These are phyloP conservation scores for Synodontis membranacea DNA, from an alignment of 2,113 vertebrate genomes.

Conservation along the genomic window DNA sequence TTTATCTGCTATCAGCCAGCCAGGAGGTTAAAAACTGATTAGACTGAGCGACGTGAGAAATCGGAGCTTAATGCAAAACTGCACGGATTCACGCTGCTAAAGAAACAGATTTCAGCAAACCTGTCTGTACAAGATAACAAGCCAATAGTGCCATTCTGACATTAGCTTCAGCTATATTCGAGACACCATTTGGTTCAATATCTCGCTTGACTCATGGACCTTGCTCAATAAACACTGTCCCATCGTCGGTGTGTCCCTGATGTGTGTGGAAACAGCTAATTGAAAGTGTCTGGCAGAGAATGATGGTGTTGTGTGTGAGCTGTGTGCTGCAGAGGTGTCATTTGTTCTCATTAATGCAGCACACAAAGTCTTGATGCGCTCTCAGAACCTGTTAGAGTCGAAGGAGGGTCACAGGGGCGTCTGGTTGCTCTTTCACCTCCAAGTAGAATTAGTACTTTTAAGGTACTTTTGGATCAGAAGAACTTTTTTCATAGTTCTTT, in stretches of 20 bases:
- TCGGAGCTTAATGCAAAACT: slow-evolving; percentile 29
- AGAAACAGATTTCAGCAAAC: slow-evolving; percentile 42
- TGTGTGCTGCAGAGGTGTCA: slow-evolving; percentile 16
- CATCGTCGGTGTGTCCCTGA: slow-evolving; percentile 29
- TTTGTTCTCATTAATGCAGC: slow-evolving; percentile 51
- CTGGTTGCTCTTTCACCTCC: neutral
- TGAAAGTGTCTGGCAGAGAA: neutral
- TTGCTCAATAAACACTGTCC: neutral
- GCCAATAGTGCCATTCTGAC: slow-evolving; percentile 20
- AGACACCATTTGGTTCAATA: slow-evolving; percentile 26
- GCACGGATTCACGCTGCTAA: neutral
- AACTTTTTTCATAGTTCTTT: too few relatives aligned
- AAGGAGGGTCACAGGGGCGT: neutral
- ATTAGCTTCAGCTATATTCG: slow-evolving; percentile 54
- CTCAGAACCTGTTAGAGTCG: slow-evolving; percentile 2
- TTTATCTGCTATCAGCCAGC: slow-evolving; percentile 42
- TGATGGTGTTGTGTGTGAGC: neutral
- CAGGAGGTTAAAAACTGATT: slow-evolving; percentile 38
- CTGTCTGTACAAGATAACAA: slow-evolving; percentile 40
- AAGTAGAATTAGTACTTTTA: neutral
- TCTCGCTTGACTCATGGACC: neutral
- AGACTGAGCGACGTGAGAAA: slow-evolving; percentile 45
- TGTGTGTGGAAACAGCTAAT: slow-evolving; percentile 21
- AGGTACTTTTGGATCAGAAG: too few relatives aligned
- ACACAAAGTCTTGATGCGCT: slow-evolving; percentile 1